Conservation (phyloP, 2,888 invertebrate genomes). For the Noctua pronuba region DNA sequence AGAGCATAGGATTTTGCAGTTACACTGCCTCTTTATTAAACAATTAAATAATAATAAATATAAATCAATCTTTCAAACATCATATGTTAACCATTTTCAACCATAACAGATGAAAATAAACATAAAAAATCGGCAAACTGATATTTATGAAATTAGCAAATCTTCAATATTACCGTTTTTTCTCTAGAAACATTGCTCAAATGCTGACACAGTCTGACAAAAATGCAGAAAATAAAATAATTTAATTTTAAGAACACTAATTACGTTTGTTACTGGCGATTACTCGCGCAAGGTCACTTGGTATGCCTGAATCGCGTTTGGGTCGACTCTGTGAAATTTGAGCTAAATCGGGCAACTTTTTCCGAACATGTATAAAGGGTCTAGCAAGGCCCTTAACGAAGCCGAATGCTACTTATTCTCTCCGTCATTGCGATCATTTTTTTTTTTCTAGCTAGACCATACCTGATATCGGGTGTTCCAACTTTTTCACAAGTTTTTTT, state of each 20-base stretch:
- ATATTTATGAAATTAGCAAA: not conserved
- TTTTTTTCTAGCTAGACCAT: too few relatives aligned
- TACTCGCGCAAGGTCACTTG: not conserved
- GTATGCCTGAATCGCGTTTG: not conserved
- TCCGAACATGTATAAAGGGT: too few relatives aligned
- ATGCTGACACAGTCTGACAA: not conserved
- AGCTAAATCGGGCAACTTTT: not conserved
- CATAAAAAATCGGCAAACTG: not conserved
- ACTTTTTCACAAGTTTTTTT: too few relatives aligned
- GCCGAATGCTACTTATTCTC: too few relatives aligned
- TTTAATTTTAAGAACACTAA: not conserved
- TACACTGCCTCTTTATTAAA: not conserved
- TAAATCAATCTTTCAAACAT: not conserved
- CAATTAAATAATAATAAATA: too few relatives aligned
- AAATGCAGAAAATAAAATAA: not conserved
- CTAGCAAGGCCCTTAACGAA: too few relatives aligned
- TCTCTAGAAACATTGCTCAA: not conserved
- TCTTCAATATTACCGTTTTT: not conserved
- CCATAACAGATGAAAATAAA: not conserved
- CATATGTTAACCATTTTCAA: not conserved
- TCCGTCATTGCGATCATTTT: too few relatives aligned
- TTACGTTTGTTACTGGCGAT: not conserved
- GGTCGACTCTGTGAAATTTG: not conserved
- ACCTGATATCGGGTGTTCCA: too few relatives aligned
- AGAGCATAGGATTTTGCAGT: not conserved